These are phyloP conservation scores for Drosophila paranaensis DNA, from an alignment of 2,888 invertebrate species.

Conservation along the genomic window DNA sequence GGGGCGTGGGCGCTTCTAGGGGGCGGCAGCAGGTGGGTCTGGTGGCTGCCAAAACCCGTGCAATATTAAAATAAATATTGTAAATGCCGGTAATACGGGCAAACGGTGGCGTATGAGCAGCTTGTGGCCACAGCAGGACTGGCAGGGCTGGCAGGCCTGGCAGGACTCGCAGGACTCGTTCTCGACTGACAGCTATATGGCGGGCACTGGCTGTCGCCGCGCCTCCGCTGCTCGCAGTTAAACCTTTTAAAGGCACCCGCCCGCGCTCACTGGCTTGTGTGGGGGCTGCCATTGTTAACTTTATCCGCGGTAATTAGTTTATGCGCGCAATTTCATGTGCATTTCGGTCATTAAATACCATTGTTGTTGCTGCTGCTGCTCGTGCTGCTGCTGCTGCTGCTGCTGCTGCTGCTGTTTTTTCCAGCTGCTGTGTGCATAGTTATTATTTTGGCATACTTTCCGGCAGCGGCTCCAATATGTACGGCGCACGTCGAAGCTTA, in stretches of 20 bases:
- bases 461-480: slow-evolving; percentile 49
- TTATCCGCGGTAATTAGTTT: slow-evolving; percentile 80
- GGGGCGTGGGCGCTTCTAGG: neutral
- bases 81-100: slow-evolving; percentile 78
- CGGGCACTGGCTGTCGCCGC: slow-evolving; percentile 27
- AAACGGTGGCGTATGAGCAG: slow-evolving; percentile 52
- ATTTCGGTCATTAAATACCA: slow-evolving; percentile 72
- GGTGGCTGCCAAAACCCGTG: slow-evolving; percentile 55
- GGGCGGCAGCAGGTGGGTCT: slow-evolving; percentile 28
- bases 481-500: slow-evolving; percentile 54
- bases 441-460: slow-evolving; percentile 73
- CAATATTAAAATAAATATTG: slow-evolving; percentile 81
- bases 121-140: slow-evolving; percentile 67
- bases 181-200: slow-evolving; percentile 22
- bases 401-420: slow-evolving; percentile 31
- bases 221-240: slow-evolving; percentile 52
- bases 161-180: slow-evolving; percentile 5
- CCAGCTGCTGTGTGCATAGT: slow-evolving; percentile 51
- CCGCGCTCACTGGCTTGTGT: neutral
- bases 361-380: slow-evolving; percentile 19
- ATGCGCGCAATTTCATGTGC: slow-evolving; percentile 80
- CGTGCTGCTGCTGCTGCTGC: slow-evolving; percentile 23
- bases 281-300: slow-evolving; percentile 68
- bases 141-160: neutral
- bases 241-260: slow-evolving; percentile 66